phyloP scores from a whole-genome alignment of 2,113 vertebrate species.

The Mungos mungo region DNA sequence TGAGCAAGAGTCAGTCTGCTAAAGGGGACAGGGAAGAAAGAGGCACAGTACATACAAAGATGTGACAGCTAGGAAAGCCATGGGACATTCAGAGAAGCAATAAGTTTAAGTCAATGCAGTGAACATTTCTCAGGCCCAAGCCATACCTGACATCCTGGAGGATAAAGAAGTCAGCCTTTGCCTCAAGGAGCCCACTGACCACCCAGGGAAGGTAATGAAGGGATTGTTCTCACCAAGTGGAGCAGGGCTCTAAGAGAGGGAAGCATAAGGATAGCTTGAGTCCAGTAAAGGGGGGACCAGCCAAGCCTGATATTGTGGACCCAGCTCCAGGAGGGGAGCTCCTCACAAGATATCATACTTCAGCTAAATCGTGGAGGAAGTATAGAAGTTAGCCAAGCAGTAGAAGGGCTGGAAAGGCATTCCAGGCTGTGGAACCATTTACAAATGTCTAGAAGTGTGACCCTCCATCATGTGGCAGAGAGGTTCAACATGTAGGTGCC shows the following conservation, averaged over 20 bases:
- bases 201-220: no score
- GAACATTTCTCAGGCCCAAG: rapidly evolving
- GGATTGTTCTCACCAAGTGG: rapidly evolving
- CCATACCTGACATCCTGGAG: neutral
- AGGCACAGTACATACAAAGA: neutral
- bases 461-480: neutral
- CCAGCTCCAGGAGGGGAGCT: no score
- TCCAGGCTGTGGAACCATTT: neutral
- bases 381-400: neutral
- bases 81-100: neutral
- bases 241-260: no score
- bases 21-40: neutral
- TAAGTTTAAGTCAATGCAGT: no score
- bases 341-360: neutral
- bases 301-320: neutral
- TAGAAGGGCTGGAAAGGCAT: neutral
- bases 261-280: neutral
- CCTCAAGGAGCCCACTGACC: neutral
- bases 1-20: neutral
- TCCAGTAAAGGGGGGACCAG: neutral
- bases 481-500: neutral
- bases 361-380: neutral
- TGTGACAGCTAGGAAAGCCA: neutral
- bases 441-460: neutral
- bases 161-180: neutral